phyloP scores from a whole-genome alignment of 2,888 invertebrate genomes.

The Apamea anceps region DNA sequence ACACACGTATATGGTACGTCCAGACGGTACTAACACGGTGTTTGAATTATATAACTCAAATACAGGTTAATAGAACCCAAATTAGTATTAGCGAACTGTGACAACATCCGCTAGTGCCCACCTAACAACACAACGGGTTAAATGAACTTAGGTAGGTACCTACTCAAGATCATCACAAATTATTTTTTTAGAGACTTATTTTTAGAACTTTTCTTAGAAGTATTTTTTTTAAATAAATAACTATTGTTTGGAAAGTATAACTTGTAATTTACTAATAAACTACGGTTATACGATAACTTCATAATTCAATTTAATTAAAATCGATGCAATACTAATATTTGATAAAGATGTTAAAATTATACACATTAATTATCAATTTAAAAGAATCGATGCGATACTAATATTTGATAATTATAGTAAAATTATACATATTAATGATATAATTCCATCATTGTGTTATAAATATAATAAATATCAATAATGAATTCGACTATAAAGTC shows the following conservation, averaged over 20 bases:
- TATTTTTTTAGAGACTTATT: not conserved
- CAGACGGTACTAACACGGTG: slow-evolving; percentile 73
- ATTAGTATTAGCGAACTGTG: slow-evolving; percentile 68
- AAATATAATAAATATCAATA: slow-evolving; percentile 52
- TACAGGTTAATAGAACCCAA: slow-evolving; percentile 80
- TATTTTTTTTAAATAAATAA: not conserved
- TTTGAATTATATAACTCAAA: slow-evolving; percentile 84
- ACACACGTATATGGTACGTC: slow-evolving; percentile 72
- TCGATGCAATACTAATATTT: not conserved
- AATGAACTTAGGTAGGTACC: slow-evolving; percentile 33
- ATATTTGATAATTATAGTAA: slow-evolving; percentile 20
- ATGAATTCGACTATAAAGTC: slow-evolving; percentile 54
- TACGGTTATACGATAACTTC: not conserved
- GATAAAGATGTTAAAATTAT: no score
- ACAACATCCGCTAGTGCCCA: slow-evolving; percentile 76
- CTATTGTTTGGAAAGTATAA: not conserved
- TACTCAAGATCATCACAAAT: slow-evolving; percentile 12
- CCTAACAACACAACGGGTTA: slow-evolving; percentile 36
- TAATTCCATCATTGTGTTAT: slow-evolving; percentile 42
- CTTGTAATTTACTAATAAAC: not conserved
- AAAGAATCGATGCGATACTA: not conserved
- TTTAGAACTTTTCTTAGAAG: not conserved
- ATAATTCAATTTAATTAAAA: not conserved
- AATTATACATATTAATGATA: slow-evolving; percentile 29
- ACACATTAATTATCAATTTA: not conserved